Evolutionary conservation across 2,113 vertebrate genomes (phyloP), one percentile per base, ranked within the genome.

Genomic region (Cyanoliseus patagonus): DNA sequence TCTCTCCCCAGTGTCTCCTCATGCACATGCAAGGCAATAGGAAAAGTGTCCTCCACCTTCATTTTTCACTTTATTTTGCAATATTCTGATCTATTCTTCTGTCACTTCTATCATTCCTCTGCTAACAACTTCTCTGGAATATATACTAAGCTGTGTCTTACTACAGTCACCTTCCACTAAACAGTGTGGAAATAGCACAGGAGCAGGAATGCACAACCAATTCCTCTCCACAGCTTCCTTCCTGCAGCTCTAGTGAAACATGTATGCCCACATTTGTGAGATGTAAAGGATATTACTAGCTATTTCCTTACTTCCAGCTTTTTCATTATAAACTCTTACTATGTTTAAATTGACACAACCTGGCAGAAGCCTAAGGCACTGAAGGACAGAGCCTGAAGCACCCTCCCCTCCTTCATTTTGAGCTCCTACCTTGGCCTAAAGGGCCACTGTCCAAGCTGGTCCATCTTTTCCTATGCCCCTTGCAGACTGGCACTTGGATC

Each of bases 171-270:
- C 52, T 72, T 89, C 22, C 1, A 37, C 16, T 68, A 3, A 6
- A 55, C 55, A 39, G 41, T 3, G 11, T 1, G 69, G 53, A 86
- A 83, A 79, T 2, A 83, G 25, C 11, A 70, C 37, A 61, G 46
- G 11, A 92, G 47, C 73, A 90, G 95, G 39, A 87, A 91, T 2
- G 18, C 23, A 72, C 62, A 75, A 61, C 57, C 39, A 81, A 57
- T 49, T 13, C 69, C 24, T 42, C 30, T 78, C 85, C 88, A 84
- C 47, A 82, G 39, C 42, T 94, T 96, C 77, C 77, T 92, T 95
- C 83, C 91, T 95, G 88, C 69, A 94, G 74, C 92, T 88, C 73
- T 9, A 88, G 11, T 22, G 62, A 78, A 88, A 91, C 55, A n/a
- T 1, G 6, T 16, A 91, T 55, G 42, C 25, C 47, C 69, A 69